Percentiles rank a stretch among this genome's conserved stretches.
Evolutionary conservation across 35 echinoderm and acorn worm species (phyloP).

Genomic region (Strongylocentrotus purpuratus): DNA sequence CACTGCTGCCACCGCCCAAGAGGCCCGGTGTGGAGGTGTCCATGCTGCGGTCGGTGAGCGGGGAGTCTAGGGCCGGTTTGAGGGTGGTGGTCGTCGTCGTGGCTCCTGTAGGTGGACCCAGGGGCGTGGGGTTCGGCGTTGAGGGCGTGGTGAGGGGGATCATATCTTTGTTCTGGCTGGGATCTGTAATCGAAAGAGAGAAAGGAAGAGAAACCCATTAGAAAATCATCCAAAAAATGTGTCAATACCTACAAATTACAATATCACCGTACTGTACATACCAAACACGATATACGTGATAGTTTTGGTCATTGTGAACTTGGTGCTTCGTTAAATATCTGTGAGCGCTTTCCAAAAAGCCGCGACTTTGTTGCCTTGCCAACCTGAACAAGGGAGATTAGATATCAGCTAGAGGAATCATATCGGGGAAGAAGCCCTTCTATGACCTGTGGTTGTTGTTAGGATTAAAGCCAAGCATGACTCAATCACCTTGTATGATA

Average conservation of each 20-base stretch:
- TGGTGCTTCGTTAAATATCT: not conserved
- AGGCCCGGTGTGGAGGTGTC: slow-evolving; percentile 36
- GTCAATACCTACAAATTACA: not conserved
- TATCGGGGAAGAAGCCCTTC: not conserved
- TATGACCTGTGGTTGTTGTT: slow-evolving; percentile 1
- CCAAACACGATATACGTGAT: not conserved
- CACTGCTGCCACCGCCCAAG: not conserved
- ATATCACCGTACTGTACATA: not conserved
- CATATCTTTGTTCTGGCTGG: slow-evolving; percentile 85
- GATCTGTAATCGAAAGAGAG: slow-evolving; percentile 50
- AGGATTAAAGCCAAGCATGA: not conserved
- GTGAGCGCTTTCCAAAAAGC: not conserved
- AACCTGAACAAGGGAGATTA: not conserved
- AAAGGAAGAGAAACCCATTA: not conserved
- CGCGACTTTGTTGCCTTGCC: not conserved
- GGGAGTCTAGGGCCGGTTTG: slow-evolving; percentile 40
- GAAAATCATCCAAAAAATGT: too few relatives aligned
- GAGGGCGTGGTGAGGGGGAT: slow-evolving; percentile 68
- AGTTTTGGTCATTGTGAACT: not conserved
- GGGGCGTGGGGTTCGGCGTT: slow-evolving; percentile 46
- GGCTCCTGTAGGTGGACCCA: slow-evolving; percentile 51
- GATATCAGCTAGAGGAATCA: not conserved
- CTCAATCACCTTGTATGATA: slow-evolving; percentile 5
- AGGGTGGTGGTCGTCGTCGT: slow-evolving; percentile 42
- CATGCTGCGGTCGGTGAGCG: slow-evolving; percentile 40